Evolutionary conservation across 2,113 vertebrate genomes (phyloP).

Genomic region (Onychostoma macrolepis): DNA sequence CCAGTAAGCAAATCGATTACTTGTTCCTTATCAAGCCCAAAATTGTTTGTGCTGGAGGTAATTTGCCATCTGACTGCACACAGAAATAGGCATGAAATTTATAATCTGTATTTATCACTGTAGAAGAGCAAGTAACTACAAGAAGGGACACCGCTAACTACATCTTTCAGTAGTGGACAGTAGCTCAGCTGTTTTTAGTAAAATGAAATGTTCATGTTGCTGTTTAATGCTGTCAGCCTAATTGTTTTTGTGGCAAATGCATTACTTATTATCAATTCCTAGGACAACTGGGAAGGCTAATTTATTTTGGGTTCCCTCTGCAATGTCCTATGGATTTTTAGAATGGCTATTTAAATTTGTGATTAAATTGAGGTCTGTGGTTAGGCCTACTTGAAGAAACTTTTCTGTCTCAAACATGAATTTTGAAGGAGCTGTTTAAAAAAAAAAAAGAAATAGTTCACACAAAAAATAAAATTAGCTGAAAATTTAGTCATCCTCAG

Average conservation of each 20-base stretch:
- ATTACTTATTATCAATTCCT: background rate
- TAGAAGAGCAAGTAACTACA: background rate
- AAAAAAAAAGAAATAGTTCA: too few relatives aligned
- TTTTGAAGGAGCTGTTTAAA: background rate
- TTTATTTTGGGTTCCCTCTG: background rate
- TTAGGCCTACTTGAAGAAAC: background rate
- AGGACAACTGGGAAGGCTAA: background rate
- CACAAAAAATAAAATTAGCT: too few relatives aligned
- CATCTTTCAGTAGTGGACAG: background rate
- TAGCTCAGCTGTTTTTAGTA: conserved; percentile 1
- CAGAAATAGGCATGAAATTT: conserved; percentile 25
- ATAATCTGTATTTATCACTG: conserved; percentile 10
- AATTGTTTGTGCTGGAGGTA: conserved; percentile 36
- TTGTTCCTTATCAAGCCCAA: conserved; percentile 9
- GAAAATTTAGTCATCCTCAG: too few relatives aligned
- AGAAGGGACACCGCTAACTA: background rate
- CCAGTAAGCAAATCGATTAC: conserved; percentile 15
- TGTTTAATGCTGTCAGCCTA: background rate
- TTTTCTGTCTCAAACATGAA: background rate
- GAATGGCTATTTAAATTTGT: background rate
- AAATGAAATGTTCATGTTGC: background rate
- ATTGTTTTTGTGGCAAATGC: conserved; percentile 5
- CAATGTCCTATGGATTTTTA: background rate
- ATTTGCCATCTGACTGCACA: conserved; percentile 34
- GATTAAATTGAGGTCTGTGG: background rate